Conservation (phyloP, 2,888 invertebrate species). For the Epistrophe grossulariae region DNA sequence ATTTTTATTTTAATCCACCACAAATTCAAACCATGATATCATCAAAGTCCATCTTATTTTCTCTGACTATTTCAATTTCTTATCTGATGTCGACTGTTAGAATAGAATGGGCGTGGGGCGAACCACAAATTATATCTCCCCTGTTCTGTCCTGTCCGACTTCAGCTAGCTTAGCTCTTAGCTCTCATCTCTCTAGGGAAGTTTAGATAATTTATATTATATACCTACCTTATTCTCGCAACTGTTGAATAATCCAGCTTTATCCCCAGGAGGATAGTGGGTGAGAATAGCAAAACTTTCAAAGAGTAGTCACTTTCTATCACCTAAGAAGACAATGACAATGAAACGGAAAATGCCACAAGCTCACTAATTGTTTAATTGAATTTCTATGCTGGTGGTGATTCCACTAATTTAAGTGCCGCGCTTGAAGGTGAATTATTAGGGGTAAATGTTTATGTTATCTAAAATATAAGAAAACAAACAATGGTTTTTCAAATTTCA, state of each 20-base stretch:
- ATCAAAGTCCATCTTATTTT: background rate
- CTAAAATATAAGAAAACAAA: background rate
- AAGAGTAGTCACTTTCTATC: background rate
- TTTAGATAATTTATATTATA: background rate
- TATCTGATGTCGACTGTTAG: background rate
- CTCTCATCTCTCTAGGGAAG: background rate
- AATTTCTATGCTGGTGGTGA: constrained; percentile 13
- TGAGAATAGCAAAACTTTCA: constrained; percentile 30
- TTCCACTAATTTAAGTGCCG: constrained; percentile 14
- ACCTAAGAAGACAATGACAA: background rate
- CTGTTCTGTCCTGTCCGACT: background rate
- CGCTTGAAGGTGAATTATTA: constrained; percentile 20
- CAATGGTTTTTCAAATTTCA: background rate
- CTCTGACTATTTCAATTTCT: background rate
- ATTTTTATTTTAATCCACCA: background rate
- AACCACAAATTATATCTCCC: constrained; percentile 20
- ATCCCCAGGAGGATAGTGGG: background rate
- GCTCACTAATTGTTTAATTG: constrained; percentile 48
- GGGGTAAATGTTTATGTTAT: background rate
- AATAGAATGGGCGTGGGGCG: background rate
- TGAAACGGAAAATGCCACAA: constrained; percentile 35
- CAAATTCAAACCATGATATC: background rate
- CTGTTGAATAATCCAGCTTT: constrained; percentile 35
- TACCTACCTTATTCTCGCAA: background rate
- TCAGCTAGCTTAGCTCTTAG: background rate